Conservation (phyloP, 2,888 invertebrate species). For the Drosophila multiciliata region DNA sequence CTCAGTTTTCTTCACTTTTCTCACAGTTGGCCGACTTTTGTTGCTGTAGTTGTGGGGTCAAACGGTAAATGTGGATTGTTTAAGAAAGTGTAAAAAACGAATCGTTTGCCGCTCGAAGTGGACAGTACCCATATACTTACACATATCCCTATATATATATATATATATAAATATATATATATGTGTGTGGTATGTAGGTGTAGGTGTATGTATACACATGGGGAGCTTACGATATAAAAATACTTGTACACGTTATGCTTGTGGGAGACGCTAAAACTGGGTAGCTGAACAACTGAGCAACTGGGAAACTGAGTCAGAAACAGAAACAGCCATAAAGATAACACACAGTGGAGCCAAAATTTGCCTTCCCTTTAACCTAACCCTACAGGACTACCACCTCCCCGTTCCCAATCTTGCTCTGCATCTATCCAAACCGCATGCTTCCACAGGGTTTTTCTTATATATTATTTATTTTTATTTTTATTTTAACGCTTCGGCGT, state of each 20-base stretch:
- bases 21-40: background rate
- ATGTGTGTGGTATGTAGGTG: background rate
- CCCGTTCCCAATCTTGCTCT: background rate
- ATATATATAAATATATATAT: background rate
- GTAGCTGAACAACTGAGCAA: constrained; percentile 7
- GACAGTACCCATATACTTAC: constrained; percentile 6
- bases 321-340: constrained; percentile 65
- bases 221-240: constrained; percentile 6
- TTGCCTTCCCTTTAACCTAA: constrained; percentile 7
- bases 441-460: constrained; percentile 53
- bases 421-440: constrained; percentile 17
- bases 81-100: constrained; percentile 5
- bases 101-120: constrained; percentile 13
- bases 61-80: constrained; percentile 12
- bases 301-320: constrained; percentile 37
- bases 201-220: background rate
- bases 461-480: constrained; percentile 37
- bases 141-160: background rate
- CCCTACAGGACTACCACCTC: background rate
- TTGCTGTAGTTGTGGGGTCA: constrained; percentile 3
- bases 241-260: constrained; percentile 37
- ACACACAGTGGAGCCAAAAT: constrained; percentile 54
- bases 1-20: background rate
- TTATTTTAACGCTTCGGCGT: constrained; percentile 67
- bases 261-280: constrained; percentile 32